phyloP scores from a whole-genome alignment of 2,113 vertebrate genomes.

The Gopherus flavomarginatus region DNA sequence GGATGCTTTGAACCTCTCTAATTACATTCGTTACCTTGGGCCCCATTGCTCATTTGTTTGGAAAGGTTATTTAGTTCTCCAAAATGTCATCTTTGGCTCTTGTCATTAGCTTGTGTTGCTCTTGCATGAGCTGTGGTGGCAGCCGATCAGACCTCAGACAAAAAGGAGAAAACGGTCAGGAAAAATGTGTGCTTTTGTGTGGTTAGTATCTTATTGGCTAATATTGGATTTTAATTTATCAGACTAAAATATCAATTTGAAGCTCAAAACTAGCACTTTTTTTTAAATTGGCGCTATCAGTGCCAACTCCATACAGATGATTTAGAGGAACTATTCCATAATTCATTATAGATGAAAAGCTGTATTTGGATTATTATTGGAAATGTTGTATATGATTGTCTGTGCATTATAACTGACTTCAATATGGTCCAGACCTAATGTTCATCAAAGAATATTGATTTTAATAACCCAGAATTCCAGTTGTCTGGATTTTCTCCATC shows the following conservation, averaged over 20 bases:
- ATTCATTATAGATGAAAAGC: conserved; percentile 53
- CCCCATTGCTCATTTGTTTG: neutral
- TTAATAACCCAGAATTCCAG: conserved; percentile 56
- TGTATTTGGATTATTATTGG: conserved; percentile 7
- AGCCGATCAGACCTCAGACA: conserved; percentile 11
- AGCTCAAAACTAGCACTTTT: conserved; percentile 71
- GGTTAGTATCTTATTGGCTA: conserved; percentile 55
- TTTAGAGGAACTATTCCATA: conserved; percentile 57
- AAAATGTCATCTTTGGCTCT: neutral
- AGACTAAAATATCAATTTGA: conserved; percentile 75
- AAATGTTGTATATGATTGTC: conserved; percentile 32
- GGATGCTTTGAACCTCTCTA: neutral
- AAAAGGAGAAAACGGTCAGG: conserved; percentile 19
- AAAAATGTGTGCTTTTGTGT: conserved; percentile 30
- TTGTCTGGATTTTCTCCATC: conserved; percentile 54
- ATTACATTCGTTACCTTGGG: neutral
- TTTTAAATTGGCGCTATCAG: conserved; percentile 65
- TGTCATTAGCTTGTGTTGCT: neutral
- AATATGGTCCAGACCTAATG: conserved; percentile 38
- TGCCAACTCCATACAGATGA: conserved; percentile 56
- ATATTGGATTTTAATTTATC: conserved; percentile 78
- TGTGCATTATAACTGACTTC: conserved; percentile 9
- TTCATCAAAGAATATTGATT: conserved; percentile 60
- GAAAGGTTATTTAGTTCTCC: neutral
- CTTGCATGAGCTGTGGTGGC: neutral